Evolutionary conservation across 2,113 vertebrate genomes (phyloP).

Genomic region (Falco punctatus): DNA sequence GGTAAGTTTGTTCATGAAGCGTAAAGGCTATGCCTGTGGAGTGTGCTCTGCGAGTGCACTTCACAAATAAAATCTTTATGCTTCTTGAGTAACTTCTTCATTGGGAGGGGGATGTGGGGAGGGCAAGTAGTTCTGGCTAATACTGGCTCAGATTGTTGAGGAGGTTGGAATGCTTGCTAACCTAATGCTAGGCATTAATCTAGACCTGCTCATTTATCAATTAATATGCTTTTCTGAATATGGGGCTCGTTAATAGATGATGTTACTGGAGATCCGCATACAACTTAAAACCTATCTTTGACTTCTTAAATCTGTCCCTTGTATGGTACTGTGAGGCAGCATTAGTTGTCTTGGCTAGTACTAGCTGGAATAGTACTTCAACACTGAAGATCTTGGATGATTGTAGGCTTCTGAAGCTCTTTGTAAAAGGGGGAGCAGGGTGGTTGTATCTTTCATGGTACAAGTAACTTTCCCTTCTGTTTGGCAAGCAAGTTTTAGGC

Average conservation of each 20-base stretch:
- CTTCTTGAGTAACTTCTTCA: not conserved
- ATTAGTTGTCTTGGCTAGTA: not conserved
- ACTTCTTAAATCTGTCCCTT: not conserved
- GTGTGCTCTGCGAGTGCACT: not conserved
- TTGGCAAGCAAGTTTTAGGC: not conserved
- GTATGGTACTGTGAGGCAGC: not conserved
- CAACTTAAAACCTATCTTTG: not conserved
- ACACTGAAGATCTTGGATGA: accelerated
- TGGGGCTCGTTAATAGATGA: not conserved
- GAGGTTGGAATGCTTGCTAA: not conserved
- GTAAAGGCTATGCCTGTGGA: not conserved
- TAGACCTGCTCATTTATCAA: not conserved
- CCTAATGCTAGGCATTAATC: not conserved
- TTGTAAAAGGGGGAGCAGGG: not conserved
- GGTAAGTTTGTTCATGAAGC: conserved; percentile 73
- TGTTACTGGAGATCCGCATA: not conserved
- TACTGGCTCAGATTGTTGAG: not conserved
- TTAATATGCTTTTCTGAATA: not conserved
- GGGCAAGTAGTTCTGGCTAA: not conserved
- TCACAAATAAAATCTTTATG: not conserved
- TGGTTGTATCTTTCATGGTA: not conserved
- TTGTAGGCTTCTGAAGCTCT: not conserved
- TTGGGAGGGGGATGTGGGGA: not conserved
- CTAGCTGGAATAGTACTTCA: not conserved
- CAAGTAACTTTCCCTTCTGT: not conserved